Evolutionary conservation across 2,113 vertebrate genomes (phyloP).

Genomic region (Gopherus evgoodei): DNA sequence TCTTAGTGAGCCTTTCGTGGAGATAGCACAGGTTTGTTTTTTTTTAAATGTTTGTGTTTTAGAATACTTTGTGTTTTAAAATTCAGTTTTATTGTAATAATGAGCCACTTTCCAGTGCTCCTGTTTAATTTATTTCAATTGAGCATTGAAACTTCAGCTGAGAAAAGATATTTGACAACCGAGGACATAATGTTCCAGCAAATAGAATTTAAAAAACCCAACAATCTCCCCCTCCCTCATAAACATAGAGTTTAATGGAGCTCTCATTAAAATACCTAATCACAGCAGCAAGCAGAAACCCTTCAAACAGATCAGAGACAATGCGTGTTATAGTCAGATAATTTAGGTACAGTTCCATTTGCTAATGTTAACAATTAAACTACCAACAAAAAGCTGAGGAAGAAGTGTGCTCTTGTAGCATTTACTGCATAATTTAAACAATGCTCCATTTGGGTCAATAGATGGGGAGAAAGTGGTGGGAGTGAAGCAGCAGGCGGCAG

Average conservation of each 20-base stretch:
- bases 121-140: conserved; percentile 59
- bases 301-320: conserved; percentile 48
- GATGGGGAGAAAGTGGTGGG: neutral
- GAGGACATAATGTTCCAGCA: conserved; percentile 46
- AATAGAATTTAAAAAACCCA: neutral
- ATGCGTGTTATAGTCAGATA: neutral
- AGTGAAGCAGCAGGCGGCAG: neutral
- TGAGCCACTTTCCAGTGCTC: conserved; percentile 49
- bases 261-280: conserved; percentile 54
- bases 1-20: neutral
- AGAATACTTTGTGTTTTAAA: neutral
- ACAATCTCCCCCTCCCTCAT: neutral
- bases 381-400: neutral
- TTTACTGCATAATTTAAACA: neutral
- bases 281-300: conserved; percentile 56
- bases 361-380: conserved; percentile 24
- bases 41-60: conserved; percentile 7
- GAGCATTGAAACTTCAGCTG: conserved; percentile 55
- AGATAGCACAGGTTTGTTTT: neutral
- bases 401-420: neutral
- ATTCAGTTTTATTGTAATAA: conserved; percentile 40
- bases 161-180: conserved; percentile 66
- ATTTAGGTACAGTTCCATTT: conserved; percentile 7
- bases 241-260: neutral
- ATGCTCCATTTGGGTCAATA: neutral